Percentiles rank a stretch among this genome's conserved stretches.
Evolutionary conservation across 2,797 vertebrate genomes (phyloP).

Genomic region (Myotis myotis): DNA sequence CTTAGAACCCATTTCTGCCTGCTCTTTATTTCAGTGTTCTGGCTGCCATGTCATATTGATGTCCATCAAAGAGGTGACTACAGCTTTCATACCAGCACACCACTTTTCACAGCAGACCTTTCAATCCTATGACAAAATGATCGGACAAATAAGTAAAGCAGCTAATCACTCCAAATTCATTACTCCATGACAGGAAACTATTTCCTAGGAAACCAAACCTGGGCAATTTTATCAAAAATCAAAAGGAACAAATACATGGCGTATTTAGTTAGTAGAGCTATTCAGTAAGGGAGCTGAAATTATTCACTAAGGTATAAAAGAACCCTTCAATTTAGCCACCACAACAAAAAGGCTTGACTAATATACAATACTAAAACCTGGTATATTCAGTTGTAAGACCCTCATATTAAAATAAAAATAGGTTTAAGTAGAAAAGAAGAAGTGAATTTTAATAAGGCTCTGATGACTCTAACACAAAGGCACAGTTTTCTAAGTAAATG

Average conservation of each 20-base stretch:
- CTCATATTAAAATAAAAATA: constrained; percentile 39
- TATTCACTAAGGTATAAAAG: constrained; percentile 54
- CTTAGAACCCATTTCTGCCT: not conserved
- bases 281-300: constrained; percentile 55
- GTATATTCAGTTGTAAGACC: not conserved
- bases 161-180: constrained; percentile 68
- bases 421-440: constrained; percentile 40
- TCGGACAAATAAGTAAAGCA: constrained; percentile 40
- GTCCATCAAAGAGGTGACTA: not conserved
- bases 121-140: constrained; percentile 52
- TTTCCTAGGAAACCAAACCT: constrained; percentile 71
- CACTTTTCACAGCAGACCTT: not conserved
- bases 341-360: constrained; percentile 27
- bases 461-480: not conserved
- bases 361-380: not conserved
- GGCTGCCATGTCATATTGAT: not conserved
- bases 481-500: constrained; percentile 26
- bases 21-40: not conserved
- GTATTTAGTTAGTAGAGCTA: constrained; percentile 60
- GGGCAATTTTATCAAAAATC: constrained; percentile 65
- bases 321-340: constrained; percentile 28
- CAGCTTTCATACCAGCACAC: not conserved
- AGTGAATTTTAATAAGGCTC: constrained; percentile 38
- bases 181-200: constrained; percentile 40
- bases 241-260: constrained; percentile 68